A percentile compares a stretch with the other conserved stretches of the same genome.
These are phyloP conservation scores for Rhynchonycteris naso DNA, from an alignment of 2,797 vertebrate genomes.

Conservation along the genomic window DNA sequence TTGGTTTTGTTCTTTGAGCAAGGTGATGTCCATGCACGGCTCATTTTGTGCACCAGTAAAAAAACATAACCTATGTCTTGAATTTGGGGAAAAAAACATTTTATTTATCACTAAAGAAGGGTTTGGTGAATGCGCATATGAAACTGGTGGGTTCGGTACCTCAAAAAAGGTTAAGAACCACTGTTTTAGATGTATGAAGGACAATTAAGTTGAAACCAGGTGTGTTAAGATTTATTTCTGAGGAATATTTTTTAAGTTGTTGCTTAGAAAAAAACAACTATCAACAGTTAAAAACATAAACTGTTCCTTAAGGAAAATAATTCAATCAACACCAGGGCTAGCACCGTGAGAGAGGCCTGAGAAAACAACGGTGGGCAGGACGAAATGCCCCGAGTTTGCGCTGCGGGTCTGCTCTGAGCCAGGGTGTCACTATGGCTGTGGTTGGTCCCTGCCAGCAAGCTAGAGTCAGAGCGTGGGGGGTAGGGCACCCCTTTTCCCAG, in stretches of 20 bases:
- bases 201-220: neutral
- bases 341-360: too few species aligned
- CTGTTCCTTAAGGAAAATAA: neutral
- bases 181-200: neutral
- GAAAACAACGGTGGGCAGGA: neutral
- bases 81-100: too few species aligned
- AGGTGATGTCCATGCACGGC: too few species aligned
- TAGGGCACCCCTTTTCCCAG: neutral
- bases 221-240: neutral
- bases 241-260: neutral
- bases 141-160: too few species aligned
- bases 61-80: too few species aligned
- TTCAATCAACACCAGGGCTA: fast-evolving
- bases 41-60: too few species aligned
- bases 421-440: neutral
- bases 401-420: neutral
- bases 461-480: neutral
- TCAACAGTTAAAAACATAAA: neutral
- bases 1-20: too few species aligned
- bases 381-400: neutral
- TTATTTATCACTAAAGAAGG: too few species aligned
- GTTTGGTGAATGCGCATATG: too few species aligned
- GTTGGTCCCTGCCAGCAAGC: fast-evolving
- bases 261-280: neutral
- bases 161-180: too few species aligned